Conservation (phyloP, 2,113 vertebrate species). For the Herpailurus yagouaroundi region DNA sequence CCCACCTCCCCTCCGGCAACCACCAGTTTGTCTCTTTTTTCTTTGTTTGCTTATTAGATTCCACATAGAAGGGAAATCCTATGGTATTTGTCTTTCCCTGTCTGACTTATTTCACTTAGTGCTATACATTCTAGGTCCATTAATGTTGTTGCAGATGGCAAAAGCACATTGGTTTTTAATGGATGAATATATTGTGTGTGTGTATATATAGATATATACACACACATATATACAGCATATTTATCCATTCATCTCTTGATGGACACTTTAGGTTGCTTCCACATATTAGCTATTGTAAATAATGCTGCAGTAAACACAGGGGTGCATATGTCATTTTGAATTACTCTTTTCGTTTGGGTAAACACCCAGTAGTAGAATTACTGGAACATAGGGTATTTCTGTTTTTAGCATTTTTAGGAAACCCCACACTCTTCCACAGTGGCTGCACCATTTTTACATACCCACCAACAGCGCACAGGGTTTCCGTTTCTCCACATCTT, state of each 20-base stretch:
- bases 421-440: neutral
- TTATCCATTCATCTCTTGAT: neutral
- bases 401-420: neutral
- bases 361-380: neutral
- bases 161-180: neutral
- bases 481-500: neutral
- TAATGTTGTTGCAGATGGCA: neutral
- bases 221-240: too few relatives aligned
- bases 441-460: neutral
- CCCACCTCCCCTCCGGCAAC: neutral
- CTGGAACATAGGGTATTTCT: neutral
- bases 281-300: neutral
- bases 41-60: neutral
- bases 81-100: neutral
- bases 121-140: neutral
- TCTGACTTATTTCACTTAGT: neutral
- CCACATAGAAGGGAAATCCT: neutral
- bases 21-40: neutral
- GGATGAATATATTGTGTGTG: too few relatives aligned
- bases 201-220: rapidly evolving
- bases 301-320: neutral
- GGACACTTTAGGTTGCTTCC: neutral
- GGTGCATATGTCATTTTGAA: neutral
- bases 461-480: neutral
- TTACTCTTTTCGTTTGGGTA: neutral